These are phyloP conservation scores for Arremon aurantiirostris DNA, from an alignment of 2,797 vertebrate genomes.

Conservation along the genomic window DNA sequence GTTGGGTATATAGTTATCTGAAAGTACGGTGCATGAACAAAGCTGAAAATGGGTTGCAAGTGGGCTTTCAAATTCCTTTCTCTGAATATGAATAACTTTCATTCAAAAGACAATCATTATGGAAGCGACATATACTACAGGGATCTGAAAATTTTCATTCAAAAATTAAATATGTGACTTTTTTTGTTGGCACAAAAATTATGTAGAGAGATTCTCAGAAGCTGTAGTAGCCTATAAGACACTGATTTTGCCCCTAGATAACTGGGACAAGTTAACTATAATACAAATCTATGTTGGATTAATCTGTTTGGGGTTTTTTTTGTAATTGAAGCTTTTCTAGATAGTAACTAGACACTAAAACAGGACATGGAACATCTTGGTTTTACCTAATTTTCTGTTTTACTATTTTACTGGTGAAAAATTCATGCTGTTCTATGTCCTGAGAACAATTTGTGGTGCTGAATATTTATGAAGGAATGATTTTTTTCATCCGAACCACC, in stretches of 20 bases:
- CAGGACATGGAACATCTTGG: neutral
- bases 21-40: neutral
- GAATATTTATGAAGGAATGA: neutral
- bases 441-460: neutral
- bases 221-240: neutral
- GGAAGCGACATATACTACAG: fast-evolving
- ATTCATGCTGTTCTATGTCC: neutral
- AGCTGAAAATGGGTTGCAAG: neutral
- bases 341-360: neutral
- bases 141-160: neutral
- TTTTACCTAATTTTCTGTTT: neutral
- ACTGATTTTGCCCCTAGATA: neutral
- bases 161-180: neutral
- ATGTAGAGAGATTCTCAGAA: neutral
- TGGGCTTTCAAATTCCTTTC: neutral
- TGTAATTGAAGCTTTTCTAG: neutral
- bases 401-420: neutral
- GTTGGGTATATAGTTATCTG: neutral
- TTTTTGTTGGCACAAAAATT: neutral
- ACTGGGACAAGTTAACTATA: neutral
- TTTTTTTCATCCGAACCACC: neutral
- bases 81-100: neutral
- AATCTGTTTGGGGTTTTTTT: neutral
- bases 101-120: neutral
- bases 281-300: neutral